Conservation (phyloP, 2,888 invertebrate species). For the Acutogordius australiensis region DNA sequence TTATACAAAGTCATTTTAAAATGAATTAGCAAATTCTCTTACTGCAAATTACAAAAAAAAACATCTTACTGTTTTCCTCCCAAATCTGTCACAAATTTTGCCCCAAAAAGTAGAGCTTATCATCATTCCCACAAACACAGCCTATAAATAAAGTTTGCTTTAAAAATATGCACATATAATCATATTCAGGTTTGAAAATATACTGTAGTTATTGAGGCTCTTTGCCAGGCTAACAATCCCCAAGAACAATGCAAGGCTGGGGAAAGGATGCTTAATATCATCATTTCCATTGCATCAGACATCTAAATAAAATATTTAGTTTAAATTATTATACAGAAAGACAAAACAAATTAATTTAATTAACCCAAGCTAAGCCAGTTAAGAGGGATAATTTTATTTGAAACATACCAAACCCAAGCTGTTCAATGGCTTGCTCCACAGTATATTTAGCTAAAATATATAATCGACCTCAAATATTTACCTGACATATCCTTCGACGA, state of each 20-base stretch:
- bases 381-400: slow-evolving; percentile 27
- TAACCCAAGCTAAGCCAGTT: slow-evolving; percentile 28
- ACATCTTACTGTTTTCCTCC: slow-evolving; percentile 52
- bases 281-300: slow-evolving; percentile 97
- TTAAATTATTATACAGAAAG: neutral
- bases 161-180: neutral
- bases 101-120: slow-evolving; percentile 80
- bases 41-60: neutral
- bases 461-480: too few relatives aligned
- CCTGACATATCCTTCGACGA: too few relatives aligned
- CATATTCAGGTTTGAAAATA: too few relatives aligned
- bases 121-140: slow-evolving; percentile 84
- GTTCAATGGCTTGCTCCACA: slow-evolving; percentile 27
- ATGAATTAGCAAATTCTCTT: too few relatives aligned
- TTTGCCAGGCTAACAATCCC: slow-evolving; percentile 60
- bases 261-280: slow-evolving; percentile 63
- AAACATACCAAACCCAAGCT: slow-evolving; percentile 28
- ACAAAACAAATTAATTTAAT: neutral
- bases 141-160: slow-evolving; percentile 23
- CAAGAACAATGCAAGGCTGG: slow-evolving; percentile 77
- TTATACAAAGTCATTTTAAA: too few relatives aligned
- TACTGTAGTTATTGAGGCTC: slow-evolving; percentile 66
- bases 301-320: slow-evolving; percentile 44
- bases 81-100: slow-evolving; percentile 65
- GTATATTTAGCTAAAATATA: slow-evolving; percentile 17